Evolutionary conservation across 2,113 vertebrate species (phyloP).

Genomic region (Papio anubis): DNA sequence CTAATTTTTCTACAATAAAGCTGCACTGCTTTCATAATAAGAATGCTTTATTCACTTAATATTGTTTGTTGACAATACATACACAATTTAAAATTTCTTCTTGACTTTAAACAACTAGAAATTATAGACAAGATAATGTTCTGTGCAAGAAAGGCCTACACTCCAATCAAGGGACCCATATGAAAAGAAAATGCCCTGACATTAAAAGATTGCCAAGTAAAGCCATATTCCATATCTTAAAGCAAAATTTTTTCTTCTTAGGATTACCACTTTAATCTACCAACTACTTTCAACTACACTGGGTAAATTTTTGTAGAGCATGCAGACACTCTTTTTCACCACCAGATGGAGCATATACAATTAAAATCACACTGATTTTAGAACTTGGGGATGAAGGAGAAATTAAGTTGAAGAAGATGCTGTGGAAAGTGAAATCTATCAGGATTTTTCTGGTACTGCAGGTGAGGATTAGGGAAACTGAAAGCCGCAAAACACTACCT

Average conservation of each 20-base stretch:
- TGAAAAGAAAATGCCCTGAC: not conserved
- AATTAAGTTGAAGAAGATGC: not conserved
- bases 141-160: not conserved
- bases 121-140: not conserved
- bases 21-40: not conserved
- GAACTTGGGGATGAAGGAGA: not conserved
- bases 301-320: not conserved
- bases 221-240: not conserved
- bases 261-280: not conserved
- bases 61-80: not conserved
- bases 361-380: constrained; percentile 28
- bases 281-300: not conserved
- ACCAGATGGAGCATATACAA: not conserved
- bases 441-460: not conserved
- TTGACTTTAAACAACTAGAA: constrained; percentile 24
- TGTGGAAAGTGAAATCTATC: not conserved
- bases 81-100: not conserved
- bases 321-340: not conserved
- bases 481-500: constrained; percentile 5
- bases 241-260: not conserved
- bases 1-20: constrained; percentile 30
- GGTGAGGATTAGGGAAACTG: not conserved
- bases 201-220: not conserved
- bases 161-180: not conserved
- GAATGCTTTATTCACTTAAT: not conserved